A percentile compares a stretch with the other conserved stretches of the same genome.
These are phyloP conservation scores for Coenonympha glycerion DNA, from an alignment of 2,888 invertebrate genomes.

Conservation along the genomic window DNA sequence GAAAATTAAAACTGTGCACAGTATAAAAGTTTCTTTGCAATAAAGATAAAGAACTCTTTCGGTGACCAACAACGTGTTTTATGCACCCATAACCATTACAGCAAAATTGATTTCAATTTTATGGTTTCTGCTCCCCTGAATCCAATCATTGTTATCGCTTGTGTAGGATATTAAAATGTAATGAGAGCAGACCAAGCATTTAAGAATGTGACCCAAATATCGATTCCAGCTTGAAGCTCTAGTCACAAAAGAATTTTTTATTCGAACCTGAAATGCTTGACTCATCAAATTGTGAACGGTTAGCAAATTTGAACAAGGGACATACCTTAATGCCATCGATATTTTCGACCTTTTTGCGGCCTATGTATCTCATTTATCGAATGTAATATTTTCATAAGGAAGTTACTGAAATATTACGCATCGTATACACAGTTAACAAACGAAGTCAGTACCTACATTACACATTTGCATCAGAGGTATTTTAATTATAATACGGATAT, in stretches of 20 bases:
- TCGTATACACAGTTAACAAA: too few relatives aligned
- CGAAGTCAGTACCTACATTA: too few relatives aligned
- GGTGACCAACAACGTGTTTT: constrained; percentile 59
- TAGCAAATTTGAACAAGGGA: neutral
- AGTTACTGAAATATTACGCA: too few relatives aligned
- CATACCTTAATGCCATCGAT: neutral
- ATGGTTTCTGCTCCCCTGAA: constrained; percentile 73
- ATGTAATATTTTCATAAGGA: too few relatives aligned
- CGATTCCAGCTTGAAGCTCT: constrained; percentile 26
- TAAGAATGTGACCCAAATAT: constrained; percentile 46
- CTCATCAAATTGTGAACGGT: constrained; percentile 9
- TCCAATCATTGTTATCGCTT: constrained; percentile 74
- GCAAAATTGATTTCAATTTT: constrained; percentile 75
- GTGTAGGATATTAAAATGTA: constrained; percentile 67
- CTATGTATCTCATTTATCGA: too few relatives aligned
- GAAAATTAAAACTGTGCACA: constrained; percentile 21
- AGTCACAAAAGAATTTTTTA: constrained; percentile 25
- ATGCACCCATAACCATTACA: constrained; percentile 69
- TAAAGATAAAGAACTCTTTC: constrained; percentile 48
- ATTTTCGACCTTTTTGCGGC: neutral
- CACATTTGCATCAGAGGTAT: too few relatives aligned
- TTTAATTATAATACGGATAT: too few relatives aligned
- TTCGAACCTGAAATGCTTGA: constrained; percentile 17
- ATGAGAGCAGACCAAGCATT: constrained; percentile 60
- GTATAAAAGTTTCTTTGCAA: constrained; percentile 32